Evolutionary conservation across 2,797 vertebrate genomes (phyloP), one percentile per base, ranked within the genome.

Genomic region (Tarsius wallacei): DNA sequence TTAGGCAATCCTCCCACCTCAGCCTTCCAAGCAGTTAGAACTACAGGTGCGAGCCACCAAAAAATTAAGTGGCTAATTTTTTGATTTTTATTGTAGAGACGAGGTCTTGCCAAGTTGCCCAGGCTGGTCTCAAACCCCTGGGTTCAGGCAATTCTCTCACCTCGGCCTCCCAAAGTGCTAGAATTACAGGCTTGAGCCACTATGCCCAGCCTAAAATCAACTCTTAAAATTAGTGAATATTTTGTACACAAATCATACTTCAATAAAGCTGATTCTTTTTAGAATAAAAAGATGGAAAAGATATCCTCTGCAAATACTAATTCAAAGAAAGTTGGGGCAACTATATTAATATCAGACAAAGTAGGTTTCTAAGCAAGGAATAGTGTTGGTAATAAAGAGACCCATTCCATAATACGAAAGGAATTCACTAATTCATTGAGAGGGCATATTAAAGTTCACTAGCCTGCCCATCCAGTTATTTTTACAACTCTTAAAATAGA

Each of bases 401-500:
- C 31, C 16, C 36, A 64, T 73, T 93, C 93, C 49, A 77, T 85
- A 81, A 76, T 87, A 71, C 24, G 77, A 53, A 85, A 92, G 16
- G 51, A 2, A 82, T 83, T 42, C 42, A 42, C 42, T 83, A 77
- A 76, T 95, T 90, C 80, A 84, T 90, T 26, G 90, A 85, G 55
- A 83, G 63, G 47, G 77, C 49, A 59, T 71, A 22, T 61, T 71
- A 81, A 59, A 4, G 21, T 53, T 82, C 85, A 85, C 59, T 90
- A 92, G 64, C 90, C 55, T 76, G 17, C 21, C 59, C 53, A 68
- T 36, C 10, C n/a, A 64, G 61, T 68, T 70, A 63, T 85, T 80
- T 90, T 85, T 68, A 88, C 7, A 61, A 47, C 22, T 91, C 9
- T 89, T 91, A 93, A 90, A 95, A 68, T 86, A 77, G 74, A 78